phyloP scores from a whole-genome alignment of 2,113 vertebrate genomes.

The Sphaerodactylus townsendi region DNA sequence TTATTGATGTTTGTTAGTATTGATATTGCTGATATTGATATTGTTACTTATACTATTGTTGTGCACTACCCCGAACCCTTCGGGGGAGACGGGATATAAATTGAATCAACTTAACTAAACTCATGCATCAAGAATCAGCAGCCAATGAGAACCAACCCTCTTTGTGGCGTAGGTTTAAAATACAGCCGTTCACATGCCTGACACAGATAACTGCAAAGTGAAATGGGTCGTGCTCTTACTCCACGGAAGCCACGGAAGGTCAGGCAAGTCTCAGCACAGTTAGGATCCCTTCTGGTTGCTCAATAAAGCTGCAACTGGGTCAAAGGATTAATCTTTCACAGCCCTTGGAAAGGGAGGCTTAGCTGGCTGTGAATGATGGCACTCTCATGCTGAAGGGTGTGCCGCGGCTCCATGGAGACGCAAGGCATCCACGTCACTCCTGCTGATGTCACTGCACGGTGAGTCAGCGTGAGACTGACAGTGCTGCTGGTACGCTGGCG shows the following conservation, averaged over 20 bases:
- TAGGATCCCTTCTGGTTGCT: not conserved
- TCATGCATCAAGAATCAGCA: not conserved
- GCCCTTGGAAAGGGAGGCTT: not conserved
- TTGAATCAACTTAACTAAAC: too few relatives aligned
- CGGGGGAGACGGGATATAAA: too few relatives aligned
- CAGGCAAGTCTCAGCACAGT: not conserved
- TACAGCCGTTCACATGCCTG: not conserved
- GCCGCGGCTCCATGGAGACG: not conserved
- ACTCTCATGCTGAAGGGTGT: conserved; percentile 14
- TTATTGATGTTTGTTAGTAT: too few relatives aligned
- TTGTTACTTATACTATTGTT: too few relatives aligned
- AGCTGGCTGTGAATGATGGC: not conserved
- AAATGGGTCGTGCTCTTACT: not conserved
- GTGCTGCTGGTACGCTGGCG: not conserved
- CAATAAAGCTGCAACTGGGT: not conserved
- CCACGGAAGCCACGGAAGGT: not conserved
- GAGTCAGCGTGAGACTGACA: not conserved
- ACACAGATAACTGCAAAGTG: not conserved
- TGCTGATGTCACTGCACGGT: conserved; percentile 4
- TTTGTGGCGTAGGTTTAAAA: not conserved
- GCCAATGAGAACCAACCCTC: not conserved
- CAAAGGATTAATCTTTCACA: conserved; percentile 15
- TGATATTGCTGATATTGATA: too few relatives aligned
- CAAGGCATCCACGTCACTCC: not conserved
- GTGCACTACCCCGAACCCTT: too few relatives aligned